Evolutionary conservation across 37 sponge, comb jelly and placozoan genomes (phyloP), one percentile per base, ranked within the genome.

Genomic region (Hormiphora californensis): DNA sequence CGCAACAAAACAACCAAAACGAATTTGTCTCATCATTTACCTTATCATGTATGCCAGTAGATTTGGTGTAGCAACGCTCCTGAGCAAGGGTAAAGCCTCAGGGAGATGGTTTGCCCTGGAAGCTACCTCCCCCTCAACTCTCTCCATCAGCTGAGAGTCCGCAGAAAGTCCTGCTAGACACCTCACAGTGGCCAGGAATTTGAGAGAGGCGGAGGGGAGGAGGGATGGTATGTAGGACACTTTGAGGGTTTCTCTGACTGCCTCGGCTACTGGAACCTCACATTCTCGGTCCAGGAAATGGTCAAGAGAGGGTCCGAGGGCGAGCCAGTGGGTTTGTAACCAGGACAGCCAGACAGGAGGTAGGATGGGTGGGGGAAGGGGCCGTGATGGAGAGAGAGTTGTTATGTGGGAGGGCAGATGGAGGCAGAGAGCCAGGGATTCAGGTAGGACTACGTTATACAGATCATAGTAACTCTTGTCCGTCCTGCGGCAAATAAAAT

Each of bases 341-440:
- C 81, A 73, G 9, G 81, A 46, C 8, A 73, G 8, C 81, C 81
- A 73, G 36, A 73, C 81, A 4, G 36, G n/a, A 7, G 81, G 81
- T n/a, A 73, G 21, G 39, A 73, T 46, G 23, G 81, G 81, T 4
- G 81, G 81, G 1, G 81, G 81, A 11, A 73, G 81, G n/a, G 81
- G 81, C 28, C 81, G 81, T 37, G 15, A 21, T 11, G 81, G 81
- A 23, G 36, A 32, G 28, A 73, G n/a, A 46, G 81, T 73, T n/a
- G 81, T 73, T 27, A 73, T 43, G 81, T 73, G 81, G 81, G 81
- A 36, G 46, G 81, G 81, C 41, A 73, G 46, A 46, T 73, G 81
- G 81, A 73, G 81, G 25, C 46, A 73, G 2, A 73, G 81, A 11
- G 81, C 46, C 46, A 73, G 46, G 27, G 28, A 36, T 7, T 73